Conservation (phyloP, 30 jellyfish, hydroid and myxozoan genomes). For the Mastigias papua region DNA sequence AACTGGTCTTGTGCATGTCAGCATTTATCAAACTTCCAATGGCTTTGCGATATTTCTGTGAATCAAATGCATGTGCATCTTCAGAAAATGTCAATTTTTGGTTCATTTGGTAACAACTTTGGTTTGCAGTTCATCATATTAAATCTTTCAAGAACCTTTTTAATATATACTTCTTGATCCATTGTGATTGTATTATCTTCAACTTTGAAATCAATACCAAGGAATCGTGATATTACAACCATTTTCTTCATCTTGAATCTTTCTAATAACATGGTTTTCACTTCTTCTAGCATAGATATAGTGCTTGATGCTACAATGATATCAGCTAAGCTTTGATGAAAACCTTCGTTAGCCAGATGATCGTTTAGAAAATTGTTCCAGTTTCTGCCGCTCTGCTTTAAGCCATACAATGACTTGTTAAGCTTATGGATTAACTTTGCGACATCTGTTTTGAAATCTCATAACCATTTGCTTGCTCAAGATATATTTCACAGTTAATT, state of each 20-base stretch:
- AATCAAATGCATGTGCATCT: no score
- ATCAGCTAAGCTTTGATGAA: conserved; percentile 26
- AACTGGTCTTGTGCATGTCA: conserved; percentile 52
- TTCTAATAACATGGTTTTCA: neutral
- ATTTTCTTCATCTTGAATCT: conserved; percentile 49
- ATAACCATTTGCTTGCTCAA: conserved; percentile 29
- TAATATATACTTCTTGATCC: no score
- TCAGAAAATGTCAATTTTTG: no score
- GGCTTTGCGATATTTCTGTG: conserved; percentile 15
- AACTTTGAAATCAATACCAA: no score
- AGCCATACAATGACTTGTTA: conserved; percentile 42
- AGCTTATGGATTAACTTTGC: conserved; percentile 16
- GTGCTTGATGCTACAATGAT: conserved; percentile 14
- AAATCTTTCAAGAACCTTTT: no score
- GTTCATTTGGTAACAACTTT: no score
- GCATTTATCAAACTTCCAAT: conserved; percentile 58
- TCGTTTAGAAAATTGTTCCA: conserved; percentile 32
- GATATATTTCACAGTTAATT: conserved; percentile 14
- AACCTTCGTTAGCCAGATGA: neutral
- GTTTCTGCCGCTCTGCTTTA: conserved; percentile 42
- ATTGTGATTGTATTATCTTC: no score
- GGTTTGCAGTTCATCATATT: no score
- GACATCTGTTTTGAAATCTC: neutral
- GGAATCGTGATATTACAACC: conserved; percentile 37
- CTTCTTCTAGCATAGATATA: neutral